Conservation (phyloP, 1,140 invertebrate genomes). For the Hetaerina americana region DNA sequence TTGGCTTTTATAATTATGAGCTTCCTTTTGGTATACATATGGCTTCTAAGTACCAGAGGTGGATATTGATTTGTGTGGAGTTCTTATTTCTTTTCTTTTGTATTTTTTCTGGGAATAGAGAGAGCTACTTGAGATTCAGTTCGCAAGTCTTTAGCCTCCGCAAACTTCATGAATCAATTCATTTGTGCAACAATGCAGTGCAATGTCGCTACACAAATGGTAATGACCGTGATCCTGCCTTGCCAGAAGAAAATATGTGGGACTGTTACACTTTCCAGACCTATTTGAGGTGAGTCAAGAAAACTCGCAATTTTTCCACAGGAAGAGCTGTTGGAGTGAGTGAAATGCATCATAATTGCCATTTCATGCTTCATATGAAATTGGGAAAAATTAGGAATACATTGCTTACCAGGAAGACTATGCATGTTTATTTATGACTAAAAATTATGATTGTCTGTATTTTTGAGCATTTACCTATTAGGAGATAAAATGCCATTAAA, state of each 20-base stretch:
- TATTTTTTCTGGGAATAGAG: constrained; percentile 32
- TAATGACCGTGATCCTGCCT: constrained; percentile 50
- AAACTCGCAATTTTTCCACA: too few relatives aligned
- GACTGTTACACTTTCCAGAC: constrained; percentile 60
- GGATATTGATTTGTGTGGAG: constrained; percentile 4
- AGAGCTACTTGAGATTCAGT: constrained; percentile 85
- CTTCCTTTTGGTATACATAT: background rate
- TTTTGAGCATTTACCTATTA: too few relatives aligned
- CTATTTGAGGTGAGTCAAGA: constrained; percentile 50
- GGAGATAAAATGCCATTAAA: too few relatives aligned
- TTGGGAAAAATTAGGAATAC: too few relatives aligned
- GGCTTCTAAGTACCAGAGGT: too few relatives aligned
- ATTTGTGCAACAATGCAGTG: constrained; percentile 86
- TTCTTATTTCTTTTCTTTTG: constrained; percentile 18
- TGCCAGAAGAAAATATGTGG: constrained; percentile 67
- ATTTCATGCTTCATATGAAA: too few relatives aligned
- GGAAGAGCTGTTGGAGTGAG: too few relatives aligned
- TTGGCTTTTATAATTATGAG: background rate
- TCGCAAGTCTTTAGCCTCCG: constrained; percentile 77
- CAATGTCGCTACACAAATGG: constrained; percentile 83
- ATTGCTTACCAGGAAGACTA: too few relatives aligned
- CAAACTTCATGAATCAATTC: constrained; percentile 87
- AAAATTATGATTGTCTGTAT: too few relatives aligned
- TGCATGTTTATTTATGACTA: too few relatives aligned
- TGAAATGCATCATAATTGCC: too few relatives aligned